Conservation (phyloP, 2,888 invertebrate genomes). For the Amphimallon solstitiale region DNA sequence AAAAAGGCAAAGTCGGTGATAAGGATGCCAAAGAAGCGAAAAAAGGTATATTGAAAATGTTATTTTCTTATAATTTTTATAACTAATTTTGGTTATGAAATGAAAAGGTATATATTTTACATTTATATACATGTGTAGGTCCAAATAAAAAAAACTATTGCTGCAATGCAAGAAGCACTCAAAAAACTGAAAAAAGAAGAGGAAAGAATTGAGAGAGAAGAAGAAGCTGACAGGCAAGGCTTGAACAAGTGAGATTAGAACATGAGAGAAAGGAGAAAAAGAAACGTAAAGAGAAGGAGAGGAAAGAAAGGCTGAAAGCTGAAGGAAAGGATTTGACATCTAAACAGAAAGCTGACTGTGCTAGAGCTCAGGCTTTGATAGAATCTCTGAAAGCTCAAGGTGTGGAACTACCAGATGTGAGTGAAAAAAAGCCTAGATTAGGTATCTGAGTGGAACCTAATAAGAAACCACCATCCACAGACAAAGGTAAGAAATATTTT, state of each 20-base stretch:
- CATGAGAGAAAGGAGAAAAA: constrained; percentile 89
- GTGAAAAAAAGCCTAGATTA: constrained; percentile 69
- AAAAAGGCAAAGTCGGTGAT: constrained; percentile 63
- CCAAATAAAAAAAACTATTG: constrained; percentile 89
- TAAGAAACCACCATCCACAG: constrained; percentile 65
- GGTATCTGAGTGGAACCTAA: constrained; percentile 81
- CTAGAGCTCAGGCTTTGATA: constrained; percentile 87
- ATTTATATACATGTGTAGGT: constrained; percentile 59
- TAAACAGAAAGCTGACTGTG: constrained; percentile 92
- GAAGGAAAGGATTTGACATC: constrained; percentile 94
- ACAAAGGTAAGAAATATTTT: constrained; percentile 5
- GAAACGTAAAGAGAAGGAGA: constrained; percentile 92
- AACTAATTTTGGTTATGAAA: too few species aligned
- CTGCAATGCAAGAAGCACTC: constrained; percentile 92
- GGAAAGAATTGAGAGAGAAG: constrained; percentile 78
- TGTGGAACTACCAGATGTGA: constrained; percentile 79
- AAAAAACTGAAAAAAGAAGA: constrained; percentile 90
- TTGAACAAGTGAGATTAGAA: too few species aligned
- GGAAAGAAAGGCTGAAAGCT: constrained; percentile 92
- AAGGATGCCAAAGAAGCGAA: constrained; percentile 69
- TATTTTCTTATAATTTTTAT: too few species aligned
- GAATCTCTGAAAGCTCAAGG: constrained; percentile 92
- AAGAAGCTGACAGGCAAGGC: constrained; percentile 77
- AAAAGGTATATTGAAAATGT: constrained; percentile 67
- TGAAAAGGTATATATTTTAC: background rate